A percentile compares a stretch with the other conserved stretches of the same genome.
Conservation (phyloP, 2,888 invertebrate genomes). For the Diaphora mendica region DNA sequence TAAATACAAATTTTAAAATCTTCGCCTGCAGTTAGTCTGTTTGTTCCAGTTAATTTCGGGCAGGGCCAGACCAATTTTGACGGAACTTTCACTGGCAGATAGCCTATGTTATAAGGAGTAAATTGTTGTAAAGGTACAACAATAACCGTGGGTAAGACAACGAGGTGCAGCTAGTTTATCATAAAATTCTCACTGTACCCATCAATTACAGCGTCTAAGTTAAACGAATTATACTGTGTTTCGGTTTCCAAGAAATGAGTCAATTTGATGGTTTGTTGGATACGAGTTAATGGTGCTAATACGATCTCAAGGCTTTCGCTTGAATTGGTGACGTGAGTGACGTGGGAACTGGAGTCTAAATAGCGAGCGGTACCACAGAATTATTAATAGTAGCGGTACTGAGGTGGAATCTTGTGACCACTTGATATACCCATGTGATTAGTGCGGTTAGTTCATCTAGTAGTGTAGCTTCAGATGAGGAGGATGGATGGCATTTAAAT, state of each 20-base stretch:
- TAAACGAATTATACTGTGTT: conserved; percentile 8
- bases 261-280: conserved; percentile 4
- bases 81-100: no score
- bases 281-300: conserved; percentile 15
- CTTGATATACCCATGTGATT: background rate
- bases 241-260: conserved; percentile 13
- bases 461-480: background rate
- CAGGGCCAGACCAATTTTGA: no score
- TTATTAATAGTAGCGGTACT: no score
- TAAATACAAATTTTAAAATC: no score
- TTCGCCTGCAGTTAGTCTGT: no score
- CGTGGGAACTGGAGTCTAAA: conserved; percentile 18
- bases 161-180: no score
- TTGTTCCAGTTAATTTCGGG: no score
- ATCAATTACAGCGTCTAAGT: conserved; percentile 1
- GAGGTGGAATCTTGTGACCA: background rate
- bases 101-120: no score
- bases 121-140: no score
- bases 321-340: conserved; percentile 17
- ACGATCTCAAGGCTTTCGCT: conserved; percentile 14
- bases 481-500: no score
- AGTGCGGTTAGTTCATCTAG: conserved; percentile 7
- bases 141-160: no score
- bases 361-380: no score
- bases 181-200: background rate